Base-by-base conservation (phyloP, 2,888 invertebrate species). In the Furcula furcula region DNA sequence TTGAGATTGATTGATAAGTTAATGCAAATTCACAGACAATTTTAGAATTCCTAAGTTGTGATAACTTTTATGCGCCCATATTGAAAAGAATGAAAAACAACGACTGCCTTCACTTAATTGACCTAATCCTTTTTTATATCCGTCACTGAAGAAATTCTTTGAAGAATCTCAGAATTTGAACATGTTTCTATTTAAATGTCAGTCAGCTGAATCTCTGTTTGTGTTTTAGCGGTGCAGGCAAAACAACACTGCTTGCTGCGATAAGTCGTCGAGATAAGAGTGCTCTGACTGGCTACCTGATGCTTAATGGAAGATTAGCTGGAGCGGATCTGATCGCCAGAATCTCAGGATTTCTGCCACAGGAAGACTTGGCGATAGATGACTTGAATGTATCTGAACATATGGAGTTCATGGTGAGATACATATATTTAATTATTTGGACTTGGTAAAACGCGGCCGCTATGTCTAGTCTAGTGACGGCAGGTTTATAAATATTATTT, bases 261-360 rank as follows among this genome's bases (percentile, higher is more conserved):
- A 92, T 95, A 52, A 94, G 94, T 54, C 91, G 93, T 48, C 89
- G 94, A 37, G 90, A 93, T 55, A 92, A 92, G 67, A 93, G 92
- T 39, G 90, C 91, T 30, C 78, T 92, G 56, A 90, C 90, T 2
- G 95, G 94, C 7, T 92, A 94, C 60, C 89, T 95, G 42, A 90
- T 93, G 75, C 85, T 94, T 31, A 94, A 95, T 65, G 94, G 94
- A 4, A 77, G 91, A 44, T 65, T 90, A 26, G 90, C 94, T 29
- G 90, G 91, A 7, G 90, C 91, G 25, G 88, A 91, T 52, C 88
- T 92, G 31, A 93, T 95, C 83, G 90, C 94, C 51, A 91, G 92
- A 59, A 91, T 96, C 51, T 95, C 96, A 1, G 94, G 94, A 42
- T 97, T 96, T 78, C 92, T 97, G 26, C 96, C 96, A 4, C 97